Evolutionary conservation across 2,888 invertebrate species (phyloP).

Genomic region (Odontothrips loti): DNA sequence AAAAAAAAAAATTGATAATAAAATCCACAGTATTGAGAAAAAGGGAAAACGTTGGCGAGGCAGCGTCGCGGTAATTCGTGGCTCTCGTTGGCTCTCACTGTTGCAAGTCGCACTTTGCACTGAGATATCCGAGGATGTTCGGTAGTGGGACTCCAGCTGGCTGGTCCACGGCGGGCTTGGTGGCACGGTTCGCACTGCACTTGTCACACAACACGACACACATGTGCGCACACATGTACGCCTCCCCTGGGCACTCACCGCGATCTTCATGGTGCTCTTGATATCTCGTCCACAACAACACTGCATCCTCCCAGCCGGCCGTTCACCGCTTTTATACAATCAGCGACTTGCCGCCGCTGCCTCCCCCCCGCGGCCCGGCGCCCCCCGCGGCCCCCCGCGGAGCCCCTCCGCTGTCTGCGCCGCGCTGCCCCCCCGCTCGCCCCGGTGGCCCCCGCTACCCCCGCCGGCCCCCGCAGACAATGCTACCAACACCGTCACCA

Average conservation of each 20-base stretch:
- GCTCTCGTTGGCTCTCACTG: too few relatives aligned
- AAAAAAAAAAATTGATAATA: too few relatives aligned
- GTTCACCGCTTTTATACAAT: conserved; percentile 1
- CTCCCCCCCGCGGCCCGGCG: neutral
- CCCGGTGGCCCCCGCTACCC: neutral
- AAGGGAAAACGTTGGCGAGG: too few relatives aligned
- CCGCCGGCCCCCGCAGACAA: neutral
- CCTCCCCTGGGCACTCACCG: neutral
- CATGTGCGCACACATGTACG: neutral
- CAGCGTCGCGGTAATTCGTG: too few relatives aligned
- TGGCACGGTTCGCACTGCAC: neutral
- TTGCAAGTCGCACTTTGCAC: too few relatives aligned
- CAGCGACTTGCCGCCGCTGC: neutral
- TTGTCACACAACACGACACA: neutral
- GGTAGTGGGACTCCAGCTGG: too few relatives aligned
- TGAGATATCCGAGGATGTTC: too few relatives aligned
- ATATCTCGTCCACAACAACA: conserved; percentile 3
- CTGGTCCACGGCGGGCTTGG: neutral
- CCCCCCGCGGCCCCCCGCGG: neutral
- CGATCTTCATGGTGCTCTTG: neutral
- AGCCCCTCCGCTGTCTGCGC: neutral
- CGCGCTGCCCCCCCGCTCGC: neutral
- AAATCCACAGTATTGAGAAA: too few relatives aligned
- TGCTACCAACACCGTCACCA: neutral
- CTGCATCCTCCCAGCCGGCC: neutral